A percentile compares a stretch with the other conserved stretches of the same genome.
Evolutionary conservation across 2,888 invertebrate species (phyloP).

Genomic region (Agonopterix alstromeriana): DNA sequence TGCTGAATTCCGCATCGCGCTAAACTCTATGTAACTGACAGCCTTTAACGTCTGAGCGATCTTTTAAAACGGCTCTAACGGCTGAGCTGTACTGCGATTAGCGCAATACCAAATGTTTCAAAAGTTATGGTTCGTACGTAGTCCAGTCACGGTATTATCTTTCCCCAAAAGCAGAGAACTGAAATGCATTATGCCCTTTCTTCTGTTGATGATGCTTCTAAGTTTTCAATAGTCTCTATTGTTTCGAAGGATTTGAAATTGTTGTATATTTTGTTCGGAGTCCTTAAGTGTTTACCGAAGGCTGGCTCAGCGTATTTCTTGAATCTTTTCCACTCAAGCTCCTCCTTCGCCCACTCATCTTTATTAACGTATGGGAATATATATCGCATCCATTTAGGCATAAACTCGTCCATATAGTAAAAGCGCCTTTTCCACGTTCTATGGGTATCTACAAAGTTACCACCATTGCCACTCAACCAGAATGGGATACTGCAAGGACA

Average conservation of each 20-base stretch:
- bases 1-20: too few relatives aligned
- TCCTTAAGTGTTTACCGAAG: conserved; percentile 45
- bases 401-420: conserved; percentile 45
- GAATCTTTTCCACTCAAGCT: conserved; percentile 30
- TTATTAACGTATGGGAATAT: conserved; percentile 34
- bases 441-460: conserved; percentile 38
- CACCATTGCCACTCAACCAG: conserved; percentile 42
- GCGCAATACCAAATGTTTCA: too few relatives aligned
- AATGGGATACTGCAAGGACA: conserved; percentile 17
- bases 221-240: conserved; percentile 20
- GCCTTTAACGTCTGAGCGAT: too few relatives aligned
- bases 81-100: too few relatives aligned
- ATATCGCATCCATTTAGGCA: conserved; percentile 40
- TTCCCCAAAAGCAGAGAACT: too few relatives aligned
- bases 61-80: too few relatives aligned
- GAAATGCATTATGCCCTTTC: too few relatives aligned
- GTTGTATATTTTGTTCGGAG: conserved; percentile 29
- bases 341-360: conserved; percentile 44
- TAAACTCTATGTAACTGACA: too few relatives aligned
- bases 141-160: too few relatives aligned
- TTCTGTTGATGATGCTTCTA: background rate
- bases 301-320: conserved; percentile 41
- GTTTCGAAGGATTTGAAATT: conserved; percentile 30
- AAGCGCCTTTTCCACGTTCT: conserved; percentile 46
- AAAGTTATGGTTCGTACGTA: too few relatives aligned